Evolutionary conservation across 2,888 invertebrate species (phyloP), one percentile per base, ranked within the genome.

Genomic region (Scaptomyza polygonia): DNA sequence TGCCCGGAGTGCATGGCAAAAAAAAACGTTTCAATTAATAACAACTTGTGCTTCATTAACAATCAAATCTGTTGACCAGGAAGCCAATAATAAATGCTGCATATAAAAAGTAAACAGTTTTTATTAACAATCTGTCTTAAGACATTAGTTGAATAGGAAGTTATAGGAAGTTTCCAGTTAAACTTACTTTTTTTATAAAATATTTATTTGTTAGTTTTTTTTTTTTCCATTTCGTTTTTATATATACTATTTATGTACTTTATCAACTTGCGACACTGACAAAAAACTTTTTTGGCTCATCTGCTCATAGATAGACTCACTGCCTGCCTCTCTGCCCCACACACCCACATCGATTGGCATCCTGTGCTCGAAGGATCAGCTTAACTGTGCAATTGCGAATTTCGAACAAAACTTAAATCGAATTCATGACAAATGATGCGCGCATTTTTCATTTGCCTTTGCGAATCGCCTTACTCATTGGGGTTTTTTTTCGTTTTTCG

Each of bases 371-470:
- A 14, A 48, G 72, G 43, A 58, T 70, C 66, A 70, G 49, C 39
- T 39, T 39, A 51, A 45, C 12, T 56, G 61, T 68, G 63, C 59
- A 59, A 66, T 67, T 68, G 59, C 59, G 36, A 67, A 63, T 52
- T 59, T 66, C 47, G 56, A 68, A 65, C 52, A 53, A 79, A 74
- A 86, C 80, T 84, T 88, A 71, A 84, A 84, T 84, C 80, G 86
- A 84, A 84, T 86, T 79, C 75, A 86, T 75, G 88, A 88, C 83
- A 84, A 88, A 82, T 88, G 83, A 86, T 83, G 75, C 79, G 83
- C 75, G 72, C 74, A 86, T 87, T 83, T 74, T 85, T 67, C 67
- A 78, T 62, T 56, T 61, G 69, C 61, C 59, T 54, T 57, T 54
- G 48, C 9, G 51, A 40, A 39, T 21, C 16, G 16, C 8, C 2